Conservation (phyloP, 2,113 vertebrate genomes). For the Phylloscopus trochiloides region DNA sequence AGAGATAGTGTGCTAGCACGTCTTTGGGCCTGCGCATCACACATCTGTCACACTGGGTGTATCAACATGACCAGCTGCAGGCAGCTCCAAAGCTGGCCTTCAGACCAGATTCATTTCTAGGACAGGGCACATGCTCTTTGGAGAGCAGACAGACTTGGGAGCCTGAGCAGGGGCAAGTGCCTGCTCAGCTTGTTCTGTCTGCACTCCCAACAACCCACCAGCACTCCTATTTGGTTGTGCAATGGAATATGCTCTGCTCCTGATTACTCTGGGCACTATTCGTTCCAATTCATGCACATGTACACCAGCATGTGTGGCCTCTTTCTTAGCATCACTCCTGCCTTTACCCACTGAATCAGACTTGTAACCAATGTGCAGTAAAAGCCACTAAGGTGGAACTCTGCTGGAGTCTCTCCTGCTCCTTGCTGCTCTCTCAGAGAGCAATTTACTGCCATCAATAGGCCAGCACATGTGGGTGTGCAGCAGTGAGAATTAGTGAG, state of each 20-base stretch:
- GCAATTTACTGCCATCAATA: background rate
- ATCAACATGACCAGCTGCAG: background rate
- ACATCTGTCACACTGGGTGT: accelerated
- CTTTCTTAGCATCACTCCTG: background rate
- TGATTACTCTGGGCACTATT: background rate
- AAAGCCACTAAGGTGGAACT: background rate
- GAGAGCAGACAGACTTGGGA: background rate
- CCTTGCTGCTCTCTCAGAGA: background rate
- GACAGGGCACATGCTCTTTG: background rate
- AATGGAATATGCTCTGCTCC: background rate
- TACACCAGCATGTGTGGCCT: background rate
- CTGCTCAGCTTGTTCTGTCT: background rate
- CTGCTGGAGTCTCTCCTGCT: background rate
- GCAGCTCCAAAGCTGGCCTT: background rate
- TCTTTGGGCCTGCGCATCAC: background rate
- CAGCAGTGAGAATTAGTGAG: background rate
- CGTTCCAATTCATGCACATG: background rate
- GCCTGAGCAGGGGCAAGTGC: background rate
- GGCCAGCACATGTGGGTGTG: background rate
- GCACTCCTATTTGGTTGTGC: background rate
- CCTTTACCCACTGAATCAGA: background rate
- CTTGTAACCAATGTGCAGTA: background rate
- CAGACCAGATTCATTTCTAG: background rate
- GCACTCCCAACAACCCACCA: background rate
- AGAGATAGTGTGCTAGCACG: background rate